A percentile compares a stretch with the other conserved stretches of the same genome.
phyloP scores from a whole-genome alignment of 2,888 invertebrate species.

The Marasmarcha lunaedactyla region DNA sequence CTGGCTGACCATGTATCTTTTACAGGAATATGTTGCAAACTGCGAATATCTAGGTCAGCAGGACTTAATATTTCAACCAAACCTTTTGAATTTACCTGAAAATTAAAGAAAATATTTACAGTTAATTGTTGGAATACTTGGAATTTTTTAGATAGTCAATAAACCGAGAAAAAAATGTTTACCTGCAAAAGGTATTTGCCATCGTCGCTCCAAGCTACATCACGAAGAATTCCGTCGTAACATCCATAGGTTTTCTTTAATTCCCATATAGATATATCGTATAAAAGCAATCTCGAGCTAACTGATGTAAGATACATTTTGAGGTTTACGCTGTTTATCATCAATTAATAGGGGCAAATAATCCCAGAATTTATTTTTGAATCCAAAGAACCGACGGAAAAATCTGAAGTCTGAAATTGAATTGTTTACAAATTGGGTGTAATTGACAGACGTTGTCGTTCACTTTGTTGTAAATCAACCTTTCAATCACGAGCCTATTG shows the following conservation, averaged over 20 bases:
- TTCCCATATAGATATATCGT: slow-evolving; percentile 66
- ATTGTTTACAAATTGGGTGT: too few species aligned
- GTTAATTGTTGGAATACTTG: slow-evolving; percentile 3
- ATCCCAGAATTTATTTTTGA: too few species aligned
- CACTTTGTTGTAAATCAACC: too few species aligned
- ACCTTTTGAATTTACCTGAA: slow-evolving; percentile 57
- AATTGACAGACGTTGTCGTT: too few species aligned
- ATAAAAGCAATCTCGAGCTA: slow-evolving; percentile 66
- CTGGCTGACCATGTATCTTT: slow-evolving; percentile 59
- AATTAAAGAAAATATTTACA: too few species aligned
- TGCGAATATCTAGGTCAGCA: slow-evolving; percentile 48
- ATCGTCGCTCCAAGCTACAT: slow-evolving; percentile 63
- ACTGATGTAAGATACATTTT: slow-evolving; percentile 69
- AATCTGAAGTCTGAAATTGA: too few species aligned
- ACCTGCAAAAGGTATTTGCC: slow-evolving; percentile 64
- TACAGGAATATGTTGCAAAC: slow-evolving; percentile 54
- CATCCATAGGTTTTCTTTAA: slow-evolving; percentile 61
- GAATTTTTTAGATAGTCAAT: too few species aligned
- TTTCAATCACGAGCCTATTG: too few species aligned
- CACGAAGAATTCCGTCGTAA: slow-evolving; percentile 49
- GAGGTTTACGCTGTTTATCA: background rate
- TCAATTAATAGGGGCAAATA: too few species aligned
- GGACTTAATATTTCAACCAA: slow-evolving; percentile 52
- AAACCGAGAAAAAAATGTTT: slow-evolving; percentile 13
- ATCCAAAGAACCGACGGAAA: too few species aligned